phyloP scores from a whole-genome alignment of 2,113 vertebrate species.

The Rhagologus leucostigma region DNA sequence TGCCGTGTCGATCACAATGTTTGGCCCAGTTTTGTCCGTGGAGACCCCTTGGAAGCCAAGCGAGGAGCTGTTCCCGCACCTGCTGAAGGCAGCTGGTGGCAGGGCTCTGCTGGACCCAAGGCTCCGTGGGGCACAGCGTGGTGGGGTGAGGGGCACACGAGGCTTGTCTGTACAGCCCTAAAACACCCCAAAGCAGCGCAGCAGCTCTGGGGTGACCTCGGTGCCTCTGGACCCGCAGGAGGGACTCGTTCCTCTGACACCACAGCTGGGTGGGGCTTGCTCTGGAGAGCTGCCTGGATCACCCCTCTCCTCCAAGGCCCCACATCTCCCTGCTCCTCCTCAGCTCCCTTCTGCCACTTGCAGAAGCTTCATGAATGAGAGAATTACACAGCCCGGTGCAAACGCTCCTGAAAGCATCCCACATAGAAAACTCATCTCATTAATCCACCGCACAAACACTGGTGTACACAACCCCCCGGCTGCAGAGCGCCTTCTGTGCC shows the following conservation, averaged over 20 bases:
- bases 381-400: not conserved
- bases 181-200: accelerated
- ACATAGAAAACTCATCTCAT: not conserved
- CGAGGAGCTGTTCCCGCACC: accelerated
- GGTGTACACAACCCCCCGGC: not conserved
- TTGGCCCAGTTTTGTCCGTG: accelerated
- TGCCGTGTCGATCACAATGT: accelerated
- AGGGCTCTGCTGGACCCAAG: not conserved
- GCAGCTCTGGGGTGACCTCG: accelerated
- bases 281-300: accelerated
- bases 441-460: not conserved
- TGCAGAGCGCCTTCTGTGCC: not conserved
- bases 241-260: not conserved
- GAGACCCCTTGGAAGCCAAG: not conserved
- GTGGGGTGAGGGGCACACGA: accelerated
- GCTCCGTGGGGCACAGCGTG: accelerated
- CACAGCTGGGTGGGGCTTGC: too few relatives aligned
- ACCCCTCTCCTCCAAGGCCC: too few relatives aligned
- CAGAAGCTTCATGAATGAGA: not conserved
- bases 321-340: not conserved
- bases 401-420: not conserved
- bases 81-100: not conserved
- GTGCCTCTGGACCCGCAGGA: not conserved
- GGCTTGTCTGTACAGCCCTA: not conserved
- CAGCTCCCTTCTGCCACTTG: accelerated